Percentiles rank a stretch among this genome's conserved stretches.
Conservation (phyloP, 1,140 invertebrate genomes). For the Eupeodes corollae region DNA sequence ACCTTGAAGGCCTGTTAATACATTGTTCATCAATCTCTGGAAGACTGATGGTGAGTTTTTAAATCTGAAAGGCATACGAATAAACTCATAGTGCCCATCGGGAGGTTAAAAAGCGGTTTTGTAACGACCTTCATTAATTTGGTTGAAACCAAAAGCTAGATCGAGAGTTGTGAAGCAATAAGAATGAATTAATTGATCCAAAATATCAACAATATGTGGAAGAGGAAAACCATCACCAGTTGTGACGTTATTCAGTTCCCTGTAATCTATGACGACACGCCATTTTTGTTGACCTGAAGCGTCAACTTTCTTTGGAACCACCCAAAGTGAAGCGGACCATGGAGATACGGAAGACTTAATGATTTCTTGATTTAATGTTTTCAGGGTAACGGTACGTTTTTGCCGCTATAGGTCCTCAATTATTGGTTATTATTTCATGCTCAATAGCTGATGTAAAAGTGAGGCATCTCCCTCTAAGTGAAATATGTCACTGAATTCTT, state of each 20-base stretch:
- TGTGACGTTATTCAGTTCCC: slow-evolving; percentile 13
- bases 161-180: slow-evolving; percentile 2
- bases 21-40: slow-evolving; percentile 36
- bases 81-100: slow-evolving; percentile 6
- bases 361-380: slow-evolving; percentile 14
- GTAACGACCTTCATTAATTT: slow-evolving; percentile 1
- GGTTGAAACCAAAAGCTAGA: slow-evolving; percentile 35
- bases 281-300: slow-evolving; percentile 6
- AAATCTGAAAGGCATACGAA: slow-evolving; percentile 33
- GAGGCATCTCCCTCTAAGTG: too few species aligned
- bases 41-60: slow-evolving; percentile 36
- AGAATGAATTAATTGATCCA: not conserved
- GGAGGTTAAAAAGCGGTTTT: slow-evolving; percentile 9
- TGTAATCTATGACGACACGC: slow-evolving; percentile 28
- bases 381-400: too few species aligned
- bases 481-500: too few species aligned
- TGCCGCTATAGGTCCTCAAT: too few species aligned
- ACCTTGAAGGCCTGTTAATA: slow-evolving; percentile 18
- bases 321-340: slow-evolving; percentile 5
- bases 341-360: slow-evolving; percentile 1
- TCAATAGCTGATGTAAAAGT: too few species aligned
- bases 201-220: slow-evolving; percentile 1
- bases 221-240: not conserved
- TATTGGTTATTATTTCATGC: too few species aligned
- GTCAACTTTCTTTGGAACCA: slow-evolving; percentile 10